Evolutionary conservation across 2,797 vertebrate genomes (phyloP).

Genomic region (Mormyrus hasselquistii): DNA sequence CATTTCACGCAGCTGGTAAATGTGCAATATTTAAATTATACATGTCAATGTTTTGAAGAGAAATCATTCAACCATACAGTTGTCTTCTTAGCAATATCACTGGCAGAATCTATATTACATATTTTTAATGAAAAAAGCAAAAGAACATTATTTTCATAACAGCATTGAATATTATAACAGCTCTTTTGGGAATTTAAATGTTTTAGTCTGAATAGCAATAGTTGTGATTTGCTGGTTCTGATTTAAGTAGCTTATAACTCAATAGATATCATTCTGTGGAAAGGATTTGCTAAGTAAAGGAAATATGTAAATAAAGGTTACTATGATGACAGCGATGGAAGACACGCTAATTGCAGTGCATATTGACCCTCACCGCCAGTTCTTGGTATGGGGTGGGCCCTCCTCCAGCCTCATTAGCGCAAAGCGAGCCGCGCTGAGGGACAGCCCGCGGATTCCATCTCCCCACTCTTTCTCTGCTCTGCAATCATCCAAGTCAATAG

Average conservation of each 20-base stretch:
- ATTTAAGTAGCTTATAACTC: not conserved
- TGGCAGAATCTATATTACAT: not conserved
- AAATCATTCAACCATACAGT: not conserved
- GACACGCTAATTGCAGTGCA: not conserved
- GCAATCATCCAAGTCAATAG: slow-evolving; percentile 20
- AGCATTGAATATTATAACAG: not conserved
- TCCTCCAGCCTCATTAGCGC: slow-evolving; percentile 91
- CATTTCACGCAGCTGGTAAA: not conserved
- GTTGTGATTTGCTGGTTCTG: not conserved
- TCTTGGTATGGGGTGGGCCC: slow-evolving; percentile 93
- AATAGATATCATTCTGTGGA: not conserved
- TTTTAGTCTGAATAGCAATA: not conserved
- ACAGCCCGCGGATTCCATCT: slow-evolving; percentile 91
- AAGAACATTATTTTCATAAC: not conserved
- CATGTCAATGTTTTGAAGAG: not conserved
- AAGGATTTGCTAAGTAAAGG: not conserved
- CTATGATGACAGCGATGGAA: not conserved
- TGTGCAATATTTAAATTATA: not conserved
- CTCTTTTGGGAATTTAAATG: not conserved
- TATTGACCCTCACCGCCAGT: slow-evolving; percentile 78
- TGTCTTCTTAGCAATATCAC: not conserved
- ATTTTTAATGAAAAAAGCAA: not conserved
- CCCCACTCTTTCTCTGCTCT: slow-evolving; percentile 99
- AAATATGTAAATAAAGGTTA: not conserved
- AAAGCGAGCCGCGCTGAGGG: slow-evolving; percentile 87